Base-by-base conservation (phyloP, 2,888 invertebrate genomes). In the Apodemia mormo region DNA sequence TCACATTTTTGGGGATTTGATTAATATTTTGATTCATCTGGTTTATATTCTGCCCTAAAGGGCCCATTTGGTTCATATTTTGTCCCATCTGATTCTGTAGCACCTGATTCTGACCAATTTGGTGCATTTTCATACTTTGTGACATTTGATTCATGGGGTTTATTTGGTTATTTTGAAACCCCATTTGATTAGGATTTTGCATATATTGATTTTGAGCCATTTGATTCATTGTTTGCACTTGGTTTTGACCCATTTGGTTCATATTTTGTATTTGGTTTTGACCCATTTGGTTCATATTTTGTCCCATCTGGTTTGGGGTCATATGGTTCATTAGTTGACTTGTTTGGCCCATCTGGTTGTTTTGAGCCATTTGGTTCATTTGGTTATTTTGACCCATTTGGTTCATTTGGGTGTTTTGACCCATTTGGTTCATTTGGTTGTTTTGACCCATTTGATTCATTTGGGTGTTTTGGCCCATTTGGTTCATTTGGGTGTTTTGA, bases 1-100 rank as follows among this genome's bases (percentile, higher is more conserved):
- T 78, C 67, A 80, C 83, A 70, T 77, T 80, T 56, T 75, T 79
- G 8, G 68, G 87, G 85, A 77, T 91, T 84, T 73, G 88, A 82
- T 76, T 85, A 3, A 79, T 68, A 72, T 75, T 81, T 68, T 77
- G 84, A 3, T 77, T 75, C 73, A 78, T 75, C 49, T 76, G 80
- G 43, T 76, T 76, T 22, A 75, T 61, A 71, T 69, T 76, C 56
- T 79, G 81, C 64, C 78, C 65, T 65, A 78, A 70, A 81, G 61
- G 61, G 61, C 75, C 75, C 69, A 77, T 73, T 68, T 83, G 71
- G 73, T 76, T 71, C 75, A 78, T 70, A 68, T 79, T 82, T 67
- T 80, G 84, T 0, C 78, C 79, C 73, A 85, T 75, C 65, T 73
- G 76, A 64, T 77, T 83, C 45, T 80, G 84, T 65, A 72, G 58